Conservation (phyloP, 2,797 vertebrate genomes). For the Heteromormyrus szaboi region DNA sequence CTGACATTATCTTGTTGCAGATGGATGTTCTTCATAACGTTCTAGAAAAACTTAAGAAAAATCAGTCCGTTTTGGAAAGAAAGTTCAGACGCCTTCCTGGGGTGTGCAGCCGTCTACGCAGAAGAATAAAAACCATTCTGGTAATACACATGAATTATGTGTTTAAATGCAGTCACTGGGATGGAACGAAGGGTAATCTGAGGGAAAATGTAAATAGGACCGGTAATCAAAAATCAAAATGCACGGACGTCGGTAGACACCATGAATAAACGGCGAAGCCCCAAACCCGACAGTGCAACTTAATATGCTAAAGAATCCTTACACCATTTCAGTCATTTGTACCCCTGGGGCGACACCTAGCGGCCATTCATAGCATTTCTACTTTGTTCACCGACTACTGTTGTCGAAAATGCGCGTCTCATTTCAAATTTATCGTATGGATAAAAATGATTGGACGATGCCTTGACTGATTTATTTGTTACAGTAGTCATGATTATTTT, state of each 20-base stretch:
- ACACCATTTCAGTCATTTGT: not conserved
- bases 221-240: not conserved
- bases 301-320: not conserved
- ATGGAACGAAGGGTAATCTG: not conserved
- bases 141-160: constrained; percentile 34
- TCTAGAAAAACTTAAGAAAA: not conserved
- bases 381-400: not conserved
- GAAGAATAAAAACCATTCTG: constrained; percentile 56
- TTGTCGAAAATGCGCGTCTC: not conserved
- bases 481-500: not conserved
- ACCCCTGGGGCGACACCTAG: constrained; percentile 20
- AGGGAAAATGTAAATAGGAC: not conserved
- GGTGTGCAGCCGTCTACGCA: constrained; percentile 54
- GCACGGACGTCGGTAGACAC: not conserved
- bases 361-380: not conserved
- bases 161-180: not conserved
- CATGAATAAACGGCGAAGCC: not conserved
- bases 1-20: constrained; percentile 7
- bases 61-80: constrained; percentile 18
- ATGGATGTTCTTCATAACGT: constrained; percentile 15
- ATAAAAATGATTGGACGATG: not conserved
- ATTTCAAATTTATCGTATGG: not conserved
- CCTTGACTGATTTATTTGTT: not conserved
- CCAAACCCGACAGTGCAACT: not conserved
- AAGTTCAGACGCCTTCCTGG: constrained; percentile 49